Base-by-base conservation (phyloP, 2,797 vertebrate genomes). In the Todus mexicanus region DNA sequence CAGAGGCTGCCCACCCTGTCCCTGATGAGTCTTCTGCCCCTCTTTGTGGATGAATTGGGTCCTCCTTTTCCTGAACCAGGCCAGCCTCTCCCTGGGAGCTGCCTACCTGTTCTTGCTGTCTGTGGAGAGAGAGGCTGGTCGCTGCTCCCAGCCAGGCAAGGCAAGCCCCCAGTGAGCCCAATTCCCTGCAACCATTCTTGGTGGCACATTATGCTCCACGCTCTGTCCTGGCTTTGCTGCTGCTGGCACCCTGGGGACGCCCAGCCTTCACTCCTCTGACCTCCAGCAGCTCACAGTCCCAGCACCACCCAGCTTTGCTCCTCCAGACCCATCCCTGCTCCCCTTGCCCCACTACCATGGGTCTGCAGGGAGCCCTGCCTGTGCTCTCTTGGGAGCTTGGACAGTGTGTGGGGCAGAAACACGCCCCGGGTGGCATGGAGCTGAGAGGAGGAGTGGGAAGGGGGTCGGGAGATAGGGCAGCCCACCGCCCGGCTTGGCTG, bases 181-280 rank as follows among this genome's bases (percentile, higher is more conserved):
- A 2, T 29, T 14, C 35, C 6, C 1, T 3, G 2, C 9, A 16
- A 54, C 27, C 0, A 0, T 61, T 19, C 47, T 57, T 0, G 0
- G 43, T 7, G 63, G 12, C 27, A 22, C 0, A 0, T 20, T 1
- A 0, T 10, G 25, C 56, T 42, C 53, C 1, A 3, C 2, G 10
- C 40, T 31, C 50, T 33, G 15, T 12, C 33, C n/a, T 31, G 57
- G 45, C 61, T 60, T 47, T 20, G 51, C 72, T 80, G 61, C 59
- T 1, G 0, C 21, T 76, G 64, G 43, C n/a, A 29, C 50, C 31
- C 20, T 6, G 27, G 27, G 20, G 17, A 40, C 1, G 2, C n/a
- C 10, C 47, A 25, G 14, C 4, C 6, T 4, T 42, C 18, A 0
- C 6, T n/a, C 4, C 45, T 11, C 22, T 8, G 37, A 10, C 20